Percentiles rank a stretch among this genome's conserved stretches.
Conservation (phyloP, 2,113 vertebrate genomes). For the Cervus canadensis region DNA sequence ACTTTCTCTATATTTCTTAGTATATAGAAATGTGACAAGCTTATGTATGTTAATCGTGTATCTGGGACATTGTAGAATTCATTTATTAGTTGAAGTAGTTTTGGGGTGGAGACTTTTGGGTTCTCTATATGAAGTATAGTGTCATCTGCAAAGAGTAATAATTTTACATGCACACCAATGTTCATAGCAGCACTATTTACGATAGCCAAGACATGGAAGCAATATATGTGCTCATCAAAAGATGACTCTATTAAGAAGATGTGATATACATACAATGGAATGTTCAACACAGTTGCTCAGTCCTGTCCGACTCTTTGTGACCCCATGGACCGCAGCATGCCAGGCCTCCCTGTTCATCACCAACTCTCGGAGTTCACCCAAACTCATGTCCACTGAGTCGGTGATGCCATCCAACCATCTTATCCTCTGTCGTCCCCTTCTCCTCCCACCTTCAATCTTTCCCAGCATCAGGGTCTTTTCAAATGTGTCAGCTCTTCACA, state of each 20-base stretch:
- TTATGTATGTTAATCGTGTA: background rate
- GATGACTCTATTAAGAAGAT: background rate
- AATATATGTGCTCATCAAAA: background rate
- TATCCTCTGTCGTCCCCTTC: too few species aligned
- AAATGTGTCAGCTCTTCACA: too few species aligned
- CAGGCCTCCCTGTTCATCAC: too few species aligned
- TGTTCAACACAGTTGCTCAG: too few species aligned
- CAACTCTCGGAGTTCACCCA: too few species aligned
- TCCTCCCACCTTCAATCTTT: too few species aligned
- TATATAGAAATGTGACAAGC: background rate
- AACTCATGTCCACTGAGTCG: too few species aligned
- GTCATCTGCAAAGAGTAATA: background rate
- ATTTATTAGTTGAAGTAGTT: background rate
- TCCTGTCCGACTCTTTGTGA: too few species aligned
- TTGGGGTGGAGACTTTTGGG: background rate
- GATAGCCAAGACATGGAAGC: background rate
- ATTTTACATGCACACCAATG: background rate
- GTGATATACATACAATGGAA: background rate
- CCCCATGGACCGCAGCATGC: too few species aligned
- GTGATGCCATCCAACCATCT: too few species aligned
- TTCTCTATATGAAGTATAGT: background rate
- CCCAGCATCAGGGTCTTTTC: too few species aligned
- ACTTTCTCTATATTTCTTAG: background rate
- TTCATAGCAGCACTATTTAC: background rate
- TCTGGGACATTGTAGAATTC: background rate